These are phyloP conservation scores for Sarcophaga rosellei DNA, from an alignment of 2,888 invertebrate genomes.

Conservation along the genomic window DNA sequence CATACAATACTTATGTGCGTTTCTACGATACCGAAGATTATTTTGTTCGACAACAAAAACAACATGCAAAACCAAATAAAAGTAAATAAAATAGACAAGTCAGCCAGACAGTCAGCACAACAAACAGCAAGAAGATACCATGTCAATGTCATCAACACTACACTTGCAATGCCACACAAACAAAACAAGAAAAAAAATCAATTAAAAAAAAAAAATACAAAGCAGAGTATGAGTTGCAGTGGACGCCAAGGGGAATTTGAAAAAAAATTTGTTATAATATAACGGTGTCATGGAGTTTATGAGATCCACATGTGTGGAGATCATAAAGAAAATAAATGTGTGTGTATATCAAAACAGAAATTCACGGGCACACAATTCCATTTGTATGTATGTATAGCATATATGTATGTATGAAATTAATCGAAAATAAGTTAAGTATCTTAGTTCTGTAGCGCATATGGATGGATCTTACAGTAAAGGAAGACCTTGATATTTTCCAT, in stretches of 20 bases:
- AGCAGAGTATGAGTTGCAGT: conserved; percentile 27
- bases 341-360: not conserved
- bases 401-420: not conserved
- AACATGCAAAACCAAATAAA: conserved; percentile 61
- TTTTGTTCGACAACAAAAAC: conserved; percentile 54
- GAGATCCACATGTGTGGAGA: conserved; percentile 63
- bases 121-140: conserved; percentile 60
- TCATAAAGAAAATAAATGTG: conserved; percentile 26
- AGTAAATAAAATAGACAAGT: conserved; percentile 64
- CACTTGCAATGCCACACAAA: conserved; percentile 45
- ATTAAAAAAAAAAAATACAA: not conserved
- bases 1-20: not conserved
- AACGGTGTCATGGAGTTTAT: conserved; percentile 58
- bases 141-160: conserved; percentile 71
- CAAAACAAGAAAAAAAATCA: not conserved
- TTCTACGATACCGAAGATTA: not conserved
- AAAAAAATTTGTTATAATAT: conserved; percentile 37
- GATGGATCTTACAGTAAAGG: conserved; percentile 27
- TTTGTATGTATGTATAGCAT: too few species aligned
- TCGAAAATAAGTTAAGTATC: conserved; percentile 16
- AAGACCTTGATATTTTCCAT: conserved; percentile 59
- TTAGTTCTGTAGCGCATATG: conserved; percentile 32
- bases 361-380: not conserved
- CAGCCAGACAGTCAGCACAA: not conserved
- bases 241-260: conserved; percentile 54